Base-by-base conservation (phyloP, 37 sponge, comb jelly and placozoan species). In the Spongilla lacustris region DNA sequence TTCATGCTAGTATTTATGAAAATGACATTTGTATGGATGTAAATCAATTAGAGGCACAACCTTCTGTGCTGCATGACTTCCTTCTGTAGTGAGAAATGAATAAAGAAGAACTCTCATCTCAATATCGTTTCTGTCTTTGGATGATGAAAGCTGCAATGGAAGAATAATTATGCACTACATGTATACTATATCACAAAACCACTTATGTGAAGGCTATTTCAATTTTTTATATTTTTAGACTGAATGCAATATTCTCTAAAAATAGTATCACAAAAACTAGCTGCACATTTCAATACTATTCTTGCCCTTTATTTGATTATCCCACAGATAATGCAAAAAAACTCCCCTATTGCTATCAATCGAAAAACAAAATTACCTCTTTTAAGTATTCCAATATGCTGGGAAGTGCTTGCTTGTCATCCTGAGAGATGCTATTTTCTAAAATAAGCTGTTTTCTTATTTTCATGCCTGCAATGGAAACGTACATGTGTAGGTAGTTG, bases 31-130 rank as follows among this genome's bases (percentile, higher is more conserved):
- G 58, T 58, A 58, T 58, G 58, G 58, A 58, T 58, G 58, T 58
- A 58, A 58, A 58, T 58, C 58, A 58, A 58, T 58, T 58, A 19
- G 21, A 58, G 58, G 58, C 58, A 58, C n/a, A 66, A 89, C 90
- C 90, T 80, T 73, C 49, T 89, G 90, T 35, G 84, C 36, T 25
- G 23, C 28, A 14, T 26, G n/a, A 34, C 69, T 35, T 66, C 90
- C 90, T 36, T 89, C 85, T 50, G 74, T 23, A 38, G 68, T 69
- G 26, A 89, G 85, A 38, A 89, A 41, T 68, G 85, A 73, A 75
- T 89, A 84, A 68, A 89, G 36, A 29, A 84, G 67, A 25, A 35
- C 34, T 69, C 81, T 89, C 80, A 84, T 89, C 28, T 84, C 48
- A 13, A 26, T 48, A 67, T 84, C 80, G 22, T 80, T 27, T 31